phyloP scores from a whole-genome alignment of 2,113 vertebrate genomes.

The Parus major region DNA sequence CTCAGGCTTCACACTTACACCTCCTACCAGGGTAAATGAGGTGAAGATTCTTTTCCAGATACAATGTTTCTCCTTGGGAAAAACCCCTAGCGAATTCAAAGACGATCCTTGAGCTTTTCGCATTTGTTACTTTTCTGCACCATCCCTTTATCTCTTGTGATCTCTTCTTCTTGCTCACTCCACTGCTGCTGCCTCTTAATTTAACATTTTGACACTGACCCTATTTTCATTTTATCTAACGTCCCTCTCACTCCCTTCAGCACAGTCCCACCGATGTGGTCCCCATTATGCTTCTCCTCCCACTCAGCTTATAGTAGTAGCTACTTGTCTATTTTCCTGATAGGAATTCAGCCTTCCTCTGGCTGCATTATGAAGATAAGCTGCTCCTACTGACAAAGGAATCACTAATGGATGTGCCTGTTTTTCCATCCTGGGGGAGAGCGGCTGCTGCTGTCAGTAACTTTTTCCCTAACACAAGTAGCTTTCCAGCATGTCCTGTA shows the following conservation, averaged over 20 bases:
- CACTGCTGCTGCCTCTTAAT: background rate
- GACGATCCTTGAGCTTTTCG: background rate
- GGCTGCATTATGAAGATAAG: slow-evolving; percentile 30
- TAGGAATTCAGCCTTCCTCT: background rate
- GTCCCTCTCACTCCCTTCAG: background rate
- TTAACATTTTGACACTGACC: background rate
- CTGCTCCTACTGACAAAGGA: slow-evolving; percentile 20
- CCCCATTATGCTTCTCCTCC: background rate
- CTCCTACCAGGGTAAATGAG: background rate
- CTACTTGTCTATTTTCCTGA: background rate
- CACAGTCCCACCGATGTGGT: background rate
- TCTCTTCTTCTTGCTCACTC: background rate
- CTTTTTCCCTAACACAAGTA: background rate
- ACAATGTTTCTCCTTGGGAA: background rate
- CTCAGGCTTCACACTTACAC: background rate
- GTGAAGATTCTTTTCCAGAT: background rate
- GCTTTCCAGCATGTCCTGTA: background rate
- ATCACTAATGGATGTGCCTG: background rate
- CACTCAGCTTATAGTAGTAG: background rate
- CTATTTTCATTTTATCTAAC: background rate
- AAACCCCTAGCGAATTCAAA: background rate
- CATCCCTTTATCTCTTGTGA: background rate
- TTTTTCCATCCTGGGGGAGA: background rate
- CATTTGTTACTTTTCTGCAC: background rate
- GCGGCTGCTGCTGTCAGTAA: background rate